Base-by-base conservation (phyloP, 1,140 invertebrate species). In the Megalonaias nervosa region DNA sequence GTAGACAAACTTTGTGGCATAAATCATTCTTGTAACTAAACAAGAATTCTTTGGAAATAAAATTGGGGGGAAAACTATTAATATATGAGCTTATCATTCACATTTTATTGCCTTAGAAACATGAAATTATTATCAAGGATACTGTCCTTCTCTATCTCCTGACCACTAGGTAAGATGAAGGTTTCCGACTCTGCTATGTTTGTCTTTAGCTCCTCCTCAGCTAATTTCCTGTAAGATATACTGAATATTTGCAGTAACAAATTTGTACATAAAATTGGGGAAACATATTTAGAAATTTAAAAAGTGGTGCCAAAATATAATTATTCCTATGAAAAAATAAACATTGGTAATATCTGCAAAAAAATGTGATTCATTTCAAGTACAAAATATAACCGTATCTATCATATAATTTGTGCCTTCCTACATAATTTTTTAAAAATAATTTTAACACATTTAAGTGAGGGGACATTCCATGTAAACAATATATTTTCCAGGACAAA, bases 161-260 rank as follows among this genome's bases (percentile, higher is more conserved):
- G 89, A 19, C 89, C 90, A 86, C 89, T 90, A 9, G 90, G 91
- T 38, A 92, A 79, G n/a, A 84, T 86, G 74, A 86, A 91, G 57
- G 71, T 87, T 71, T 92, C 90, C 23, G 84, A 85, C 61, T 87
- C 81, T n/a, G 86, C 80, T 56, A 92, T 91, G 75, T 92, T 92
- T 15, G 90, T 90, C 81, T 90, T 81, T 57, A 92, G 72, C 78
- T 92, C 91, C 75, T 91, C 90, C 81, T 96, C 94, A n/a, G 95
- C 95, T 65, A 95, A 85, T 91, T 96, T 93, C 66, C 93, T 94
- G 81, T 38, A 91, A 90, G 64, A 64, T 75, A 70, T 82, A 71
- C 26, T 75, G 69, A 72, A 62, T 17, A 56, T 57, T 55, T 64
- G 64, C 5, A 16, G 12, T 48, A 23, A 59, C 2, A 55, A 12